phyloP scores from a whole-genome alignment of 1,140 invertebrate species.

The Cydia pomonella region DNA sequence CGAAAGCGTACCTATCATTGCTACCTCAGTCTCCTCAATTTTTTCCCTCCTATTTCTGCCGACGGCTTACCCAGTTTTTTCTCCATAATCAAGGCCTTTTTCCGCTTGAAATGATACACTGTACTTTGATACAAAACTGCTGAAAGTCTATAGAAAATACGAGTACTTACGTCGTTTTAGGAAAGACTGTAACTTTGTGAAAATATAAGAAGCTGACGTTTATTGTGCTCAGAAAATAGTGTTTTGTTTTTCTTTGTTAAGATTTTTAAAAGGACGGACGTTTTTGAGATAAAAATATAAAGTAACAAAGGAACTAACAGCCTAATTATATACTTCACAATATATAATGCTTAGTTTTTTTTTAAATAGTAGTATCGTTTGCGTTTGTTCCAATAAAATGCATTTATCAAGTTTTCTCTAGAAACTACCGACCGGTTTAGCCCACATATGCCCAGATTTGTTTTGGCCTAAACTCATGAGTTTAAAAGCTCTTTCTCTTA shows the following conservation, averaged over 20 bases:
- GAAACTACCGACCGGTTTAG: too few relatives aligned
- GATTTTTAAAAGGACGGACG: not conserved
- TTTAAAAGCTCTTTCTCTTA: too few relatives aligned
- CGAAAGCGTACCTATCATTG: conserved; percentile 15
- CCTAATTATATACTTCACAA: too few relatives aligned
- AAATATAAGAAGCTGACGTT: conserved; percentile 22
- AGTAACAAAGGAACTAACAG: not conserved
- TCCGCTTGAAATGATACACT: not conserved
- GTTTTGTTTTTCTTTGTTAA: conserved; percentile 8
- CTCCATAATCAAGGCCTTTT: conserved; percentile 20
- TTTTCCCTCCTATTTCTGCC: conserved; percentile 17
- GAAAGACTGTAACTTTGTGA: not conserved
- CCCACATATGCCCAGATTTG: too few relatives aligned
- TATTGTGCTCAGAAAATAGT: conserved; percentile 1
- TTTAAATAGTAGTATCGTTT: too few relatives aligned
- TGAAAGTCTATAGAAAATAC: not conserved
- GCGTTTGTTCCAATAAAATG: too few relatives aligned
- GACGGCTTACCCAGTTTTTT: conserved; percentile 12
- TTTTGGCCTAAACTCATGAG: too few relatives aligned
- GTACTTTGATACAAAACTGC: not conserved
- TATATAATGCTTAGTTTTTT: too few relatives aligned
- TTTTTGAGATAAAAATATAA: not conserved
- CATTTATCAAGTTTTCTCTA: too few relatives aligned
- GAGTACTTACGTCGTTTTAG: not conserved
- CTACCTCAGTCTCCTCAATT: conserved; percentile 5